Evolutionary conservation across 2,797 vertebrate genomes (phyloP).

Genomic region (Acipenser transmontanus): DNA sequence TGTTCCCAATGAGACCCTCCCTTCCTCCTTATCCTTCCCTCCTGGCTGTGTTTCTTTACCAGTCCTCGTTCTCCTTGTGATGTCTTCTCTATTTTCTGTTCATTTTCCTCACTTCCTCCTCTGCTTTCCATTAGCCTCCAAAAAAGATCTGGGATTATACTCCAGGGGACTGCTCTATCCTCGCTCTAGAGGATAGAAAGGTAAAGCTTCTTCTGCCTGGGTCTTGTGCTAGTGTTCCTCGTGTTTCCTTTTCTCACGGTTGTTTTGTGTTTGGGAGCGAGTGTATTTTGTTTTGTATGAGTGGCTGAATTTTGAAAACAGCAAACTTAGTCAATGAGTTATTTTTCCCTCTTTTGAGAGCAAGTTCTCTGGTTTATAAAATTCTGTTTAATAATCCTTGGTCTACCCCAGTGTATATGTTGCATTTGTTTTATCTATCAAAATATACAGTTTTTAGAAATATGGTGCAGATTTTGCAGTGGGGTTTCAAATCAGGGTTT

Average conservation of each 20-base stretch:
- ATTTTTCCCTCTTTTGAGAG: too few species aligned
- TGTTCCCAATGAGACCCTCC: not conserved
- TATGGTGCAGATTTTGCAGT: too few species aligned
- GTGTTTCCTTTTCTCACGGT: not conserved
- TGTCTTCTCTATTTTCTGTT: constrained; percentile 45
- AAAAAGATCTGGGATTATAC: constrained; percentile 85
- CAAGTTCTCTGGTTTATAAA: too few species aligned
- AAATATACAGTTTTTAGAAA: too few species aligned
- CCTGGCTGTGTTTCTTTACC: constrained; percentile 38
- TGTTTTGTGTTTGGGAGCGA: not conserved
- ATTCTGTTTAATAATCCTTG: too few species aligned
- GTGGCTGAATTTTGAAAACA: constrained; percentile 25
- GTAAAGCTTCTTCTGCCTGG: constrained; percentile 52
- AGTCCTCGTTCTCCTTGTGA: constrained; percentile 62
- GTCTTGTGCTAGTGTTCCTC: constrained; percentile 38
- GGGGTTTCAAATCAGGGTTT: not conserved
- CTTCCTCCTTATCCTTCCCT: constrained; percentile 45
- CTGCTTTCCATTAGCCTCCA: constrained; percentile 79
- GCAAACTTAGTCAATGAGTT: not conserved
- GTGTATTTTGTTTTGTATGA: constrained; percentile 15
- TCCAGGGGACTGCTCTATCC: constrained; percentile 81
- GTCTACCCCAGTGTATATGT: too few species aligned
- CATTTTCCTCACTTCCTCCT: constrained; percentile 75
- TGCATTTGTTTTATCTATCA: too few species aligned
- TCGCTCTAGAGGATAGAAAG: constrained; percentile 80